phyloP scores from a whole-genome alignment of 2,888 invertebrate species.

The Gryllus longicercus region DNA sequence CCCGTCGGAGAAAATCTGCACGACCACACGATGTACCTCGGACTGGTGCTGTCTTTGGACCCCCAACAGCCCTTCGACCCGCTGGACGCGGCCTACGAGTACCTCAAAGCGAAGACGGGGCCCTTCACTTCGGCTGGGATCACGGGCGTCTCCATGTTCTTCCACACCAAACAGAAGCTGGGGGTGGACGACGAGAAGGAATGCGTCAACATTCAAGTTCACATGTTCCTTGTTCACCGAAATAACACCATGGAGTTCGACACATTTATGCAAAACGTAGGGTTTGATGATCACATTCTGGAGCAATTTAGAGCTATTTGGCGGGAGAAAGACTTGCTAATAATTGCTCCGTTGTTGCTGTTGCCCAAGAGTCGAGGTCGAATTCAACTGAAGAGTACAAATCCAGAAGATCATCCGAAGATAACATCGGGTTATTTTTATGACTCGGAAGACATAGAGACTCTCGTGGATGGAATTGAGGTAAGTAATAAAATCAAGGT shows the following conservation, averaged over 20 bases:
- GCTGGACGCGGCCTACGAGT: slow-evolving; percentile 11
- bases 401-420: slow-evolving; percentile 25
- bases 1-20: slow-evolving; percentile 45
- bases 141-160: background rate
- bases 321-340: slow-evolving; percentile 27
- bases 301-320: slow-evolving; percentile 27
- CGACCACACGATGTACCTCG: slow-evolving; percentile 43
- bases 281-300: slow-evolving; percentile 36
- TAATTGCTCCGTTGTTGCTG: slow-evolving; percentile 40
- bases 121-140: background rate
- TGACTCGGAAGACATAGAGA: slow-evolving; percentile 29
- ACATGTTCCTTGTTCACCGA: background rate
- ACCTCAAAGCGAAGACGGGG: background rate
- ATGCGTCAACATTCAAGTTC: slow-evolving; percentile 26
- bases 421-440: slow-evolving; percentile 32
- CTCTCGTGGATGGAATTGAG: slow-evolving; percentile 31
- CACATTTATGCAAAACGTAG: slow-evolving; percentile 39
- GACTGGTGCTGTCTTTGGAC: slow-evolving; percentile 35
- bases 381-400: slow-evolving; percentile 44
- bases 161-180: background rate
- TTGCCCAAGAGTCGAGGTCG: slow-evolving; percentile 49
- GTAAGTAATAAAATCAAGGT: background rate
- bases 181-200: slow-evolving; percentile 27
- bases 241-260: slow-evolving; percentile 28
- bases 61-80: background rate